Evolutionary conservation across 92 coral and sea anemone species (phyloP), one percentile per base, ranked within the genome.

Genomic region (Chrysogorgia sp.): DNA sequence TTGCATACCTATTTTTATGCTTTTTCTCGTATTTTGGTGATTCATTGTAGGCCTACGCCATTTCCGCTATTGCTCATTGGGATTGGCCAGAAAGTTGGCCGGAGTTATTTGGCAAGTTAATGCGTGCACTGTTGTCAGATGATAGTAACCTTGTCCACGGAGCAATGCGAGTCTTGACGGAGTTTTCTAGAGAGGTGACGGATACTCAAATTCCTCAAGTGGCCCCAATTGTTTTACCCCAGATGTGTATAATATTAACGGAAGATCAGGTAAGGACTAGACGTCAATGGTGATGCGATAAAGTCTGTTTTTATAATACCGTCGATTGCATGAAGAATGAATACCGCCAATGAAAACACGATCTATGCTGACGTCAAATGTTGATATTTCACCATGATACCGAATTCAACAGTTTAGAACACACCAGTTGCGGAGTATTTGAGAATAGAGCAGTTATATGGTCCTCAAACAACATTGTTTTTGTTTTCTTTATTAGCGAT

Each of bases 51-150:
- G 98, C 98, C 28, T 94, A 94, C 79, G 98, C 97, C 10, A 94
- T 94, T 79, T 94, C 98, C 1, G 98, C 93, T 30, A 94, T 94
- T 43, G 98, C 98, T 40, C 89, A 91, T 75, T 91, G 98, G 98
- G 98, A 94, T 77, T 94, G 98, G 98, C 97, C 97, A 8, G 98
- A 91, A 41, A 90, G 88, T 0, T 94, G 98, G 98, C 98, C 98
- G 58, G 91, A 94, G 55, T 84, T 94, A 80, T 94, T 94, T 86
- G 90, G 89, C 40, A 90, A 78, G 41, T 79, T 94, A 68, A 94
- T 94, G 98, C 87, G 87, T 41, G 98, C 98, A 15, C 55, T 94
- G 33, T 89, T 90, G 25, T 91, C 96, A 85, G 98, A 96, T 19
- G 87, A 94, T 48, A 67, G 86, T 34, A 87, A 89, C 76, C 86